Percentiles rank a stretch among this genome's conserved stretches.
Evolutionary conservation across 2,113 vertebrate genomes (phyloP).

Genomic region (cattle (Bos taurus)): ARS-UCD2.0 NC_037343.1:58697501-58698000

Average conservation of each 20-base stretch:
- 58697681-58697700: not conserved
- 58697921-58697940: not conserved
- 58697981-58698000: not conserved
- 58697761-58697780: not conserved
- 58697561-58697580: not conserved
- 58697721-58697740: not conserved
- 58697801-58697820: not conserved
- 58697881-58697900: not conserved
- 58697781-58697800: not conserved
- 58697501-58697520: not conserved
- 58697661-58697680: not conserved
- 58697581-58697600: not conserved
- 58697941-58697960: not conserved
- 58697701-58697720: not conserved
- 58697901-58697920: constrained; percentile 3
- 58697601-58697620: not conserved
- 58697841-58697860: not conserved
- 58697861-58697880: not conserved
- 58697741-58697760: not conserved
- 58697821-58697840: not conserved
- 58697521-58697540: not conserved
- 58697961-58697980: not conserved
- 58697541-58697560: not conserved
- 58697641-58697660: not conserved
- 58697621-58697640: not conserved